Conservation (phyloP, 1,140 invertebrate species). For the Pseudomyrmex flavicornis region DNA sequence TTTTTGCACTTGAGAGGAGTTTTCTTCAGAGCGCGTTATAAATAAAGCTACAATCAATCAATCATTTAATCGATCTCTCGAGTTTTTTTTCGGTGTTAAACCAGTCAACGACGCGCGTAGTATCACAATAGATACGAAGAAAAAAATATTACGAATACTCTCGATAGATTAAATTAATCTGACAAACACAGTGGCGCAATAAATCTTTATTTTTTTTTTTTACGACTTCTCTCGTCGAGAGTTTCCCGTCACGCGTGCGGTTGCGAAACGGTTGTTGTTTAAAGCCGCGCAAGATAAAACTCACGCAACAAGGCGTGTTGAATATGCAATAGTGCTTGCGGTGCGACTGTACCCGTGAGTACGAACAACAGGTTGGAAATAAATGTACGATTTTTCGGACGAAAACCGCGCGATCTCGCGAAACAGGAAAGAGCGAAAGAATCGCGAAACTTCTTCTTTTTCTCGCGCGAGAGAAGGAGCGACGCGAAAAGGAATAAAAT, state of each 20-base stretch:
- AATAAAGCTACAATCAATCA: no score
- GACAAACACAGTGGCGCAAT: background rate
- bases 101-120: no score
- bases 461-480: constrained; percentile 17
- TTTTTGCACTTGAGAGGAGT: no score
- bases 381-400: background rate
- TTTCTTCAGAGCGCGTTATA: no score
- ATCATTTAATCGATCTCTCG: no score
- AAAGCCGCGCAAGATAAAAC: constrained; percentile 32
- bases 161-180: background rate
- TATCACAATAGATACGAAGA: background rate
- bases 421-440: background rate
- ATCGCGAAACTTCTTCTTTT: background rate
- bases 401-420: background rate
- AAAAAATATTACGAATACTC: background rate
- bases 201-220: background rate
- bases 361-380: background rate
- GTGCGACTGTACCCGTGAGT: background rate
- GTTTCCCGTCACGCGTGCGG: constrained; percentile 4
- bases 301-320: constrained; percentile 22
- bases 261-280: constrained; percentile 24
- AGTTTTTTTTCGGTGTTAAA: no score
- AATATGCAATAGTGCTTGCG: background rate
- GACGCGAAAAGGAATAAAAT: background rate
- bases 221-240: constrained; percentile 13